Percentiles rank a stretch among this genome's conserved stretches.
Conservation (phyloP, 2,888 invertebrate genomes). For the Polyploca ridens region DNA sequence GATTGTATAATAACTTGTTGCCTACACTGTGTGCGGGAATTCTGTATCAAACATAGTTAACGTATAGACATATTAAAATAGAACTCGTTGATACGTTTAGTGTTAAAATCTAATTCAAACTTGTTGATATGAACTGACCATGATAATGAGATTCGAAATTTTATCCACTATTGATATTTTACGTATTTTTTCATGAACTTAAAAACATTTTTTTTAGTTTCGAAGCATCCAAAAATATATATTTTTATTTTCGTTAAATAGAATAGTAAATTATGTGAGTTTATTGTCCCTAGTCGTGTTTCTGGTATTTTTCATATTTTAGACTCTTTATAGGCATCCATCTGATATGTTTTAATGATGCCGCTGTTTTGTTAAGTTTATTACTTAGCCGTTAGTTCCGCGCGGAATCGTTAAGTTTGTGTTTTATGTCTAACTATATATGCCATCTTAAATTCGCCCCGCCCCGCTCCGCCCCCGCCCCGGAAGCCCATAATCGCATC, state of each 20-base stretch:
- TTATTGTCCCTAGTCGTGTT: not conserved
- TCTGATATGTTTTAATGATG: constrained; percentile 55
- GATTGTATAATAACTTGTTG: constrained; percentile 39
- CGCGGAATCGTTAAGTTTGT: constrained; percentile 47
- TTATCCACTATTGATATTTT: constrained; percentile 2
- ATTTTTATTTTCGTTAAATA: constrained; percentile 1
- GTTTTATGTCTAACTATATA: constrained; percentile 31
- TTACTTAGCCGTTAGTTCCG: constrained; percentile 38
- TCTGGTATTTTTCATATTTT: constrained; percentile 7
- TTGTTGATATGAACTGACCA: not conserved
- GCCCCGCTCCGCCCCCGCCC: constrained; percentile 27
- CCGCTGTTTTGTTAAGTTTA: constrained; percentile 47
- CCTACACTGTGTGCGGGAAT: constrained; percentile 34
- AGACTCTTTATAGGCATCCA: constrained; percentile 37
- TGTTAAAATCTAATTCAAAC: not conserved
- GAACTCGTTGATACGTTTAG: constrained; percentile 1
- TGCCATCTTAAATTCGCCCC: constrained; percentile 38
- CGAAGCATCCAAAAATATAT: not conserved
- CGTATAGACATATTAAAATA: not conserved
- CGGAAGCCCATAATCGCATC: constrained; percentile 19
- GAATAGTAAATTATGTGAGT: constrained; percentile 14
- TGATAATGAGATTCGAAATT: constrained; percentile 5
- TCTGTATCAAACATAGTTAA: constrained; percentile 21
- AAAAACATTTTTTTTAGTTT: not conserved
- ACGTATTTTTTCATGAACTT: not conserved